Percentiles rank a stretch among this genome's conserved stretches.
phyloP scores from a whole-genome alignment of 2,888 invertebrate species.

The Azorinus chamasolen region DNA sequence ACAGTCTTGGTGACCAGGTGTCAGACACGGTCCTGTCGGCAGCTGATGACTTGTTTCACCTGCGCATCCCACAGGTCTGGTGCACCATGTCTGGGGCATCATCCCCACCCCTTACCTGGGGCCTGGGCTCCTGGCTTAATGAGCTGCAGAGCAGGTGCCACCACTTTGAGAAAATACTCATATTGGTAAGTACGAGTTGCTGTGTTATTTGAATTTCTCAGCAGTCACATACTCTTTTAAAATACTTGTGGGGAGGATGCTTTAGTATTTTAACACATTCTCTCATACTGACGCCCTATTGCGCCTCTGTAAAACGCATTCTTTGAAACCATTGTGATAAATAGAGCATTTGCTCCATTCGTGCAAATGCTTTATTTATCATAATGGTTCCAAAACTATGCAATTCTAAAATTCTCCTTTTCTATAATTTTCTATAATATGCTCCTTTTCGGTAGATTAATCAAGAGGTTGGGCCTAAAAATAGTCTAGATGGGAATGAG shows the following conservation, averaged over 20 bases:
- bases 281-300: too few species aligned
- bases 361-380: too few species aligned
- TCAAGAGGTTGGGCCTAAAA: too few species aligned
- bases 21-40: slow-evolving; percentile 80
- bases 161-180: slow-evolving; percentile 85
- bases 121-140: slow-evolving; percentile 82
- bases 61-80: slow-evolving; percentile 84
- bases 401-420: too few species aligned
- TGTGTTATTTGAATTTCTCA: not conserved
- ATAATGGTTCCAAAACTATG: too few species aligned
- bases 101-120: slow-evolving; percentile 83
- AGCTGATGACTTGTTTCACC: slow-evolving; percentile 83
- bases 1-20: slow-evolving; percentile 81
- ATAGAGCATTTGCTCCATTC: too few species aligned
- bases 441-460: too few species aligned
- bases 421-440: too few species aligned
- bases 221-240: not conserved
- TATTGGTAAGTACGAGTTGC: slow-evolving; percentile 73
- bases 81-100: slow-evolving; percentile 82
- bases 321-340: too few species aligned
- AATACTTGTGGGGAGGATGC: not conserved
- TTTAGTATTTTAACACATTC: too few species aligned
- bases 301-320: too few species aligned
- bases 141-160: slow-evolving; percentile 83
- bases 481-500: too few species aligned